Base-by-base conservation (phyloP, 2,888 invertebrate genomes). In the Mayetiola destructor region DNA sequence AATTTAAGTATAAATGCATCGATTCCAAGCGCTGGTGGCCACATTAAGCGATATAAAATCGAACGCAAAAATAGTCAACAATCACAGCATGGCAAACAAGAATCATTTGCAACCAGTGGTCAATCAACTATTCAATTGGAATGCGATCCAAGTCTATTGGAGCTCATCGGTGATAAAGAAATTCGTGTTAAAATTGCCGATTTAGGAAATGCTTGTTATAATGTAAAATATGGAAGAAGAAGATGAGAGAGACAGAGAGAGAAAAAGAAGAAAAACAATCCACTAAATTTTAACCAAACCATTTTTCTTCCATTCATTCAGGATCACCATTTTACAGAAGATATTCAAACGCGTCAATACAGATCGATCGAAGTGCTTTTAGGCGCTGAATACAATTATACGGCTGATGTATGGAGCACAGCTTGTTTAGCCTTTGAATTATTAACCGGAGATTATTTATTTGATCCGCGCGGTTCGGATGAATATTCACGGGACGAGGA, bases 391-490 rank as follows among this genome's bases (percentile, higher is more conserved):
- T 89, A 89, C 67, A 84, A 82, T 61, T 77, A 82, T 60, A 81
- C 86, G 54, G 88, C 88, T 54, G 89, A 89, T 71, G 84, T 89
- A 59, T 89, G 89, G 89, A 86, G 86, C 62, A 82, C 85, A 12
- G 89, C 88, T 14, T 89, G 88, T 69, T 79, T 89, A 77, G 85
- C 88, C 55, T 90, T 89, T 72, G 89, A 90, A 69, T 69, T 90
- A 65, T 87, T 86, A 10, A 88, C 88, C n/a, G 89, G 88, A 2
- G 89, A 90, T 69, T 89, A 87, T 72, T 71, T 90, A 61, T 90
- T 90, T 70, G 88, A 88, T 72, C 88, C 88, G 18, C 84, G 84
- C 67, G 82, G 85, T 9, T 68, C 68, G 20, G 80, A 81, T 61
- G 81, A 80, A 61, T 84, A 85, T 67, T 78, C 82, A 9, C 75